phyloP scores from a whole-genome alignment of 2,797 vertebrate species.

The Antrozous pallidus region DNA sequence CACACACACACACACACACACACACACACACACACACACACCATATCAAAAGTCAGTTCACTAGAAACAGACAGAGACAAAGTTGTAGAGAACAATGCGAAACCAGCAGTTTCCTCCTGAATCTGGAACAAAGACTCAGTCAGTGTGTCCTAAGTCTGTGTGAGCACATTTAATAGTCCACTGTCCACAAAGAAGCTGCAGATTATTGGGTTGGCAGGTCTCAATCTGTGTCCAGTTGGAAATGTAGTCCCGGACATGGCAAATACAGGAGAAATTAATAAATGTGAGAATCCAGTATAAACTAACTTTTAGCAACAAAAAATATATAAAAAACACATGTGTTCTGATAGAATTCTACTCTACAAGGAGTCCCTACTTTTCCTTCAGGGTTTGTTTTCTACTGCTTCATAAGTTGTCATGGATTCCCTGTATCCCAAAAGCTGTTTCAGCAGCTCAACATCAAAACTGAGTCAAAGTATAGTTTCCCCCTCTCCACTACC shows the following conservation, averaged over 20 bases:
- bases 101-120: not conserved
- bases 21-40: not conserved
- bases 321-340: not conserved
- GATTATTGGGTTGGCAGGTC: not conserved
- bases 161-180: not conserved
- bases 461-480: not conserved
- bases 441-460: constrained; percentile 21
- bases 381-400: not conserved
- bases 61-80: not conserved
- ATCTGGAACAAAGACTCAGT: not conserved
- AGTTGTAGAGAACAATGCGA: not conserved
- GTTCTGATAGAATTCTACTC: not conserved
- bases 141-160: not conserved
- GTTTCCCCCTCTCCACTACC: not conserved
- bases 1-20: too few species aligned
- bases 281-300: not conserved
- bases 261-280: not conserved
- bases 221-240: not conserved
- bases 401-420: not conserved
- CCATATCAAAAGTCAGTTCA: not conserved
- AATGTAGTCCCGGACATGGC: not conserved
- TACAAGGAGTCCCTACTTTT: not conserved
- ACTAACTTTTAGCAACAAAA: not conserved
- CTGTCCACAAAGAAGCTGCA: not conserved
- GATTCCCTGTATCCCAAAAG: not conserved